Evolutionary conservation across 2,113 vertebrate genomes (phyloP).

Genomic region (Phylloscopus whistleri): DNA sequence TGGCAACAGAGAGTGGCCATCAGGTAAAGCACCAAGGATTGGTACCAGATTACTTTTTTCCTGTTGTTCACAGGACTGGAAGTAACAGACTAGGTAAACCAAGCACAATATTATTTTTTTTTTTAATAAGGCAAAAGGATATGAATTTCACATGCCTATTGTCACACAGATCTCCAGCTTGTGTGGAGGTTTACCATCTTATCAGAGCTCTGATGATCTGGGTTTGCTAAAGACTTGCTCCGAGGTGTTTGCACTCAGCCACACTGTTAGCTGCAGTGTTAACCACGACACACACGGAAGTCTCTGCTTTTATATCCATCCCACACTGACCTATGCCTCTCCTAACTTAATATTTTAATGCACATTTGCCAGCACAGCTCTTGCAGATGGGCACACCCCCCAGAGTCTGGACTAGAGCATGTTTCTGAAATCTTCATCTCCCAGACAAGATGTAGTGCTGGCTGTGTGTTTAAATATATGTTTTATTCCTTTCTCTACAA

Average conservation of each 20-base stretch:
- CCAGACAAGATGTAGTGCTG: background rate
- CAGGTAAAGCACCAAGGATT: background rate
- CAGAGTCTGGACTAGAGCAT: background rate
- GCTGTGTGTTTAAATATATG: background rate
- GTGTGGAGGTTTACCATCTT: background rate
- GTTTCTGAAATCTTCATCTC: background rate
- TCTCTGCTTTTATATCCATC: background rate
- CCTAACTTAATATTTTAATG: background rate
- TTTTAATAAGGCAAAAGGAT: conserved; percentile 10
- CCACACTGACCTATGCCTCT: conserved; percentile 14
- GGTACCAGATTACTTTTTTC: background rate
- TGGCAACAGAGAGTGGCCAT: background rate
- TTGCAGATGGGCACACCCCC: background rate
- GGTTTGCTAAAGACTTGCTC: background rate
- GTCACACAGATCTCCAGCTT: background rate
- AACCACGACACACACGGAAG: background rate
- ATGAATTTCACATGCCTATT: background rate
- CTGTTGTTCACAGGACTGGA: background rate
- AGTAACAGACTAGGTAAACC: background rate
- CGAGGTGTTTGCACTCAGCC: background rate
- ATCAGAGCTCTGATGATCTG: background rate
- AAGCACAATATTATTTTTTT: background rate
- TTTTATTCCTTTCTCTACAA: background rate
- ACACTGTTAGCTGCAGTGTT: background rate
- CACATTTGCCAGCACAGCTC: background rate